phyloP scores from a whole-genome alignment of 2,888 invertebrate genomes.

The Stomorhina lunata region DNA sequence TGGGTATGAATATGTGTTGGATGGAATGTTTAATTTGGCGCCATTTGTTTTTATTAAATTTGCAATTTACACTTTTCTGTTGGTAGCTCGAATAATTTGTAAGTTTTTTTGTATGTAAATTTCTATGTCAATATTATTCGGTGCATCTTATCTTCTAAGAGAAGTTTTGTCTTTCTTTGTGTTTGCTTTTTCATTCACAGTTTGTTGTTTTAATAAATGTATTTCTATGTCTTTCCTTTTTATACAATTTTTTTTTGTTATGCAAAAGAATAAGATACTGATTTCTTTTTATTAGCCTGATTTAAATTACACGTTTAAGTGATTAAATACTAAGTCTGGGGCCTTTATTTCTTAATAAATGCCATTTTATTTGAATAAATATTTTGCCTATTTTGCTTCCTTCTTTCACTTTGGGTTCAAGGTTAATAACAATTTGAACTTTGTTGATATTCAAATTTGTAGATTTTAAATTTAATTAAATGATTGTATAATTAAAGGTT shows the following conservation, averaged over 20 bases:
- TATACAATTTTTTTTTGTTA: not conserved
- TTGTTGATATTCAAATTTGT: not conserved
- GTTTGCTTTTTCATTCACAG: too few relatives aligned
- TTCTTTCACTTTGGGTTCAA: too few relatives aligned
- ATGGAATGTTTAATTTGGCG: slow-evolving; percentile 46
- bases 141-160: too few relatives aligned
- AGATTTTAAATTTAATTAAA: not conserved
- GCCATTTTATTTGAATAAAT: not conserved
- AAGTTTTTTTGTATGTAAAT: too few relatives aligned
- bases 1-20: slow-evolving; percentile 5
- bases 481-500: too few relatives aligned
- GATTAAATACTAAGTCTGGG: not conserved
- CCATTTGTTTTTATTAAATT: slow-evolving; percentile 50
- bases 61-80: slow-evolving; percentile 12
- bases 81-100: too few relatives aligned
- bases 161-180: too few relatives aligned
- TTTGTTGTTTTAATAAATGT: too few relatives aligned
- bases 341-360: too few relatives aligned
- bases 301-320: slow-evolving; percentile 18
- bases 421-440: slow-evolving; percentile 36
- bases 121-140: too few relatives aligned
- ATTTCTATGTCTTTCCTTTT: not conserved
- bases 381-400: not conserved
- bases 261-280: not conserved
- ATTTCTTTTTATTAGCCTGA: slow-evolving; percentile 26